A percentile compares a stretch with the other conserved stretches of the same genome.
phyloP scores from a whole-genome alignment of 2,888 invertebrate genomes.

The Machimus atricapillus region DNA sequence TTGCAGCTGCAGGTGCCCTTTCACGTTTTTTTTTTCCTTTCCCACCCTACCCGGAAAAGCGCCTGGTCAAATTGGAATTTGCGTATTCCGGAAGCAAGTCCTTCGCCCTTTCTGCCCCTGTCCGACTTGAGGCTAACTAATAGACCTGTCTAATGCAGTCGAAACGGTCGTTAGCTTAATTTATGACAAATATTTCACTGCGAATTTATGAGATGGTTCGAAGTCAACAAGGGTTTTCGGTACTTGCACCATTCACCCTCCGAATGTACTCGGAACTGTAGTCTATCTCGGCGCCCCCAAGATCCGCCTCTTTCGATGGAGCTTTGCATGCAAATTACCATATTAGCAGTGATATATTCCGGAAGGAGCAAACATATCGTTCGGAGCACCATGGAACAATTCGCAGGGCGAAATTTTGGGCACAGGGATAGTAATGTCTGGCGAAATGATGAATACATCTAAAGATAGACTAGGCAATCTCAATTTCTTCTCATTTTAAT shows the following conservation, averaged over 20 bases:
- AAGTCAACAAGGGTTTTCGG: slow-evolving; percentile 33
- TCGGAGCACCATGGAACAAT: background rate
- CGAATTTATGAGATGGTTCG: slow-evolving; percentile 34
- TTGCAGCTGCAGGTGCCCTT: background rate
- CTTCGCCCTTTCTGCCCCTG: background rate
- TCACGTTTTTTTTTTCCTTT: background rate
- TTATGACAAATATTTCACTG: slow-evolving; percentile 34
- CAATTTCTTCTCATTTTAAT: background rate
- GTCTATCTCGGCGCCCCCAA: slow-evolving; percentile 5
- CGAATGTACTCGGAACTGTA: background rate
- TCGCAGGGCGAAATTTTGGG: background rate
- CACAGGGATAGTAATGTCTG: background rate
- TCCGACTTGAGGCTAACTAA: background rate
- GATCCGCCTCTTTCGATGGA: slow-evolving; percentile 32
- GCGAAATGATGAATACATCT: background rate
- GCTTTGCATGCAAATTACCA: slow-evolving; percentile 46
- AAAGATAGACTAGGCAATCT: background rate
- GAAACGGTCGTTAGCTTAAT: slow-evolving; percentile 30
- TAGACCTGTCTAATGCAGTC: slow-evolving; percentile 35
- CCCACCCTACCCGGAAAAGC: background rate
- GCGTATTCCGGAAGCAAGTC: background rate
- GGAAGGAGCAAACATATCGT: slow-evolving; percentile 16
- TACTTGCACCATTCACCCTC: background rate
- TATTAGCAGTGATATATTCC: slow-evolving; percentile 46
- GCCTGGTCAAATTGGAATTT: background rate